Evolutionary conservation across 1,140 invertebrate species (phyloP).

Genomic region (Antheraea mylitta): DNA sequence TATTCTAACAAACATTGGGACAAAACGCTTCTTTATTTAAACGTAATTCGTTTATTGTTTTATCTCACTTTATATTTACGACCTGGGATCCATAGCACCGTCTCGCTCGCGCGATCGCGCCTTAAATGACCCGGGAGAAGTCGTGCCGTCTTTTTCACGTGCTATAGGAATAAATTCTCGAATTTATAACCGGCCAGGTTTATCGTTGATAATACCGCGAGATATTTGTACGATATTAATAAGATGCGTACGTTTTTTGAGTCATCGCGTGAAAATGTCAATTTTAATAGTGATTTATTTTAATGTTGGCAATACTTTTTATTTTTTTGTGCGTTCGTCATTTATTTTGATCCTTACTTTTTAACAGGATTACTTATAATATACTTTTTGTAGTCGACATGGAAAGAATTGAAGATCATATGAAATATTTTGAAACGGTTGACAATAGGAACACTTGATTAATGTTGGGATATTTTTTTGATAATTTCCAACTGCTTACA

Average conservation of each 20-base stretch:
- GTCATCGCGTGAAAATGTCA: constrained; percentile 63
- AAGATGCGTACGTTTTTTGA: constrained; percentile 47
- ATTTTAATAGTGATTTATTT: constrained; percentile 70
- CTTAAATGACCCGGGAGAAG: constrained; percentile 36
- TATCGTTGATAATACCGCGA: constrained; percentile 56
- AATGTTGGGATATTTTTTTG: too few relatives aligned
- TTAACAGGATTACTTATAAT: background rate
- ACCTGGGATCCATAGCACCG: constrained; percentile 39
- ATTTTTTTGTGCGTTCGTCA: background rate
- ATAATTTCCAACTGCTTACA: too few relatives aligned
- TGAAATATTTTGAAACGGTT: too few relatives aligned
- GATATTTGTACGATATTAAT: constrained; percentile 65
- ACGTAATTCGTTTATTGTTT: constrained; percentile 76
- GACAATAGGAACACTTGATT: background rate
- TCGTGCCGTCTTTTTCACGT: constrained; percentile 47
- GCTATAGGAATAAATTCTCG: constrained; percentile 58
- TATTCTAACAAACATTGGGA: constrained; percentile 52
- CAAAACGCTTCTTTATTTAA: constrained; percentile 73
- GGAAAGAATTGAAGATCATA: too few relatives aligned
- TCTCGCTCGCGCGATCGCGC: constrained; percentile 42
- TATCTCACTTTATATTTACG: constrained; percentile 73
- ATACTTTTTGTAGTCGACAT: too few relatives aligned
- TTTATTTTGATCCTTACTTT: background rate
- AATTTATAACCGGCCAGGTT: constrained; percentile 65
- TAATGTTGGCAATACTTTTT: constrained; percentile 21